Conservation (phyloP, 2,113 vertebrate species). For the Eulemur rufifrons region DNA sequence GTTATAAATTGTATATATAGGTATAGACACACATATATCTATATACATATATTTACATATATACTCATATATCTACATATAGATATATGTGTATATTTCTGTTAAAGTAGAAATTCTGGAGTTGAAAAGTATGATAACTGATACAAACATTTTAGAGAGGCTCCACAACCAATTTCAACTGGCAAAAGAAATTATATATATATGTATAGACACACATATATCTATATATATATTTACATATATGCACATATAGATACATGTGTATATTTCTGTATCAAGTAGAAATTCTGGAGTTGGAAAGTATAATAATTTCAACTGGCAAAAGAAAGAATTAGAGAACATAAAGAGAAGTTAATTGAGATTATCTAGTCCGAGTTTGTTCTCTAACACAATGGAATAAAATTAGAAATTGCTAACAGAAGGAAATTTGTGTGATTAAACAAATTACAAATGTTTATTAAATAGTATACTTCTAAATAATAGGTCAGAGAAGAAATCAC, state of each 20-base stretch:
- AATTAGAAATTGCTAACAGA: background rate
- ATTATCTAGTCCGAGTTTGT: background rate
- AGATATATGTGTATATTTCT: background rate
- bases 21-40: background rate
- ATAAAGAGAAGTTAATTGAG: background rate
- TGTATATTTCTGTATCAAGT: too few species aligned
- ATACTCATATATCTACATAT: background rate
- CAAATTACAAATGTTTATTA: background rate
- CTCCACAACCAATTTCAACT: background rate
- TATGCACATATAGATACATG: too few species aligned
- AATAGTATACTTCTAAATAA: background rate
- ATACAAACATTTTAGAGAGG: background rate
- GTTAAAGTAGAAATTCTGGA: background rate
- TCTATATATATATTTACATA: too few species aligned
- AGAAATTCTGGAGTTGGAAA: too few species aligned
- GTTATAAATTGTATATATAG: background rate
- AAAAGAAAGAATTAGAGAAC: background rate
- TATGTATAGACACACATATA: too few species aligned
- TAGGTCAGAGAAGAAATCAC: background rate
- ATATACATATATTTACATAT: background rate
- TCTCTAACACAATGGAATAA: background rate
- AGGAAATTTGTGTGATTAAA: background rate
- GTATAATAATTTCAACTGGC: background rate
- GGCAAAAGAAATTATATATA: background rate
- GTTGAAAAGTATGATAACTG: background rate